These are phyloP conservation scores for Zoanthus solanderi DNA, from an alignment of 92 coral and sea anemone species.

Conservation along the genomic window DNA sequence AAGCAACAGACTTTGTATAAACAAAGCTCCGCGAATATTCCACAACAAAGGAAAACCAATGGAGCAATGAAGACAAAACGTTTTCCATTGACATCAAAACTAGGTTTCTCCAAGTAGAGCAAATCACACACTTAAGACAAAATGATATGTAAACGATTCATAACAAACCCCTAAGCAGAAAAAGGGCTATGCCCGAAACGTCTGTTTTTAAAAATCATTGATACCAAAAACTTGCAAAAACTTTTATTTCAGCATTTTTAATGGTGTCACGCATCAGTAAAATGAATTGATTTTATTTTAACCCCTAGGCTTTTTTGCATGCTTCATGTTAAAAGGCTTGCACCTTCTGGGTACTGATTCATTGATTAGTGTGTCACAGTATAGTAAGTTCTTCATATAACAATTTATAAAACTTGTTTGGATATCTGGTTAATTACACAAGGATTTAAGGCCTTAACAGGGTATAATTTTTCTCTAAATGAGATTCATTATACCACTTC, in stretches of 20 bases:
- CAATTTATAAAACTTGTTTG: too few species aligned
- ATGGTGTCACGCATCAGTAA: too few species aligned
- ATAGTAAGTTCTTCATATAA: too few species aligned
- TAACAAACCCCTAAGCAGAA: neutral
- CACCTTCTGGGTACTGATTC: neutral
- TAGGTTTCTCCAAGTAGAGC: neutral
- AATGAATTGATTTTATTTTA: neutral
- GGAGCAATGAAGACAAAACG: neutral
- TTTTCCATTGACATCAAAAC: neutral
- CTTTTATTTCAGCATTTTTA: too few species aligned
- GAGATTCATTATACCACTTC: too few species aligned
- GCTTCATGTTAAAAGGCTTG: neutral
- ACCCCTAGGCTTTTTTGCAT: neutral
- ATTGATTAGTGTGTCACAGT: too few species aligned
- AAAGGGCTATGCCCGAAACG: too few species aligned
- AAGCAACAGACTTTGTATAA: neutral
- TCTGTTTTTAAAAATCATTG: neutral
- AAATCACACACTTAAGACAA: neutral
- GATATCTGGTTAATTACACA: too few species aligned
- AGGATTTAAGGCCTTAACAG: too few species aligned
- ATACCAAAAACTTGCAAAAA: too few species aligned
- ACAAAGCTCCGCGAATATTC: neutral
- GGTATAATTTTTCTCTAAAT: too few species aligned
- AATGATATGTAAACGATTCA: neutral
- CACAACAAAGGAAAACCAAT: conserved; percentile 19